phyloP scores from a whole-genome alignment of 2,888 invertebrate species.

The Gymnosoma rotundatum region DNA sequence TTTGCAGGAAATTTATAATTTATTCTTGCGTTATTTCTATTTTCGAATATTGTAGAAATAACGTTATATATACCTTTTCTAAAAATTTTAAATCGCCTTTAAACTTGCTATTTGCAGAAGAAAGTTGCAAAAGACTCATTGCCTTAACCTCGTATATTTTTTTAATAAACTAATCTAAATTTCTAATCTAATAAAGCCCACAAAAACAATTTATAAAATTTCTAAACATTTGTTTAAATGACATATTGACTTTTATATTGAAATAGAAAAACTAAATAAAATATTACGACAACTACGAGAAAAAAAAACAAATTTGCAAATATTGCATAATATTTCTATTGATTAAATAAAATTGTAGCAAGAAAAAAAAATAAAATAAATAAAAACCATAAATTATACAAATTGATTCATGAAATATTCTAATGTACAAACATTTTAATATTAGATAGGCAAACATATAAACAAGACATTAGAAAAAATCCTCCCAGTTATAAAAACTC shows the following conservation, averaged over 20 bases:
- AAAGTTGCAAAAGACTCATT: no score
- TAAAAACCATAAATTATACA: conserved; percentile 45
- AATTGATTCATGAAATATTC: conserved; percentile 53
- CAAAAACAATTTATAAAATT: conserved; percentile 5
- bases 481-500: neutral
- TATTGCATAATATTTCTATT: conserved; percentile 32
- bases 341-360: neutral
- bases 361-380: no score
- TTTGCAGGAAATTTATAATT: no score
- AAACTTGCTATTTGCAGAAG: no score
- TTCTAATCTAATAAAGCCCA: neutral
- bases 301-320: neutral
- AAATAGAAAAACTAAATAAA: conserved; percentile 8
- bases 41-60: no score
- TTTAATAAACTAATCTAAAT: conserved; percentile 10
- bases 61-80: no score
- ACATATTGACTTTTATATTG: conserved; percentile 53
- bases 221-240: conserved; percentile 23
- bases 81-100: no score
- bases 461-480: conserved; percentile 32
- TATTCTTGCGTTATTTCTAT: no score
- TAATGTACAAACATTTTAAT: conserved; percentile 24
- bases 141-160: neutral
- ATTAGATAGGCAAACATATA: neutral
- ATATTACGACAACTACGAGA: conserved; percentile 1